Conservation (phyloP, 1,140 invertebrate genomes). For the Drosophila baimaii region DNA sequence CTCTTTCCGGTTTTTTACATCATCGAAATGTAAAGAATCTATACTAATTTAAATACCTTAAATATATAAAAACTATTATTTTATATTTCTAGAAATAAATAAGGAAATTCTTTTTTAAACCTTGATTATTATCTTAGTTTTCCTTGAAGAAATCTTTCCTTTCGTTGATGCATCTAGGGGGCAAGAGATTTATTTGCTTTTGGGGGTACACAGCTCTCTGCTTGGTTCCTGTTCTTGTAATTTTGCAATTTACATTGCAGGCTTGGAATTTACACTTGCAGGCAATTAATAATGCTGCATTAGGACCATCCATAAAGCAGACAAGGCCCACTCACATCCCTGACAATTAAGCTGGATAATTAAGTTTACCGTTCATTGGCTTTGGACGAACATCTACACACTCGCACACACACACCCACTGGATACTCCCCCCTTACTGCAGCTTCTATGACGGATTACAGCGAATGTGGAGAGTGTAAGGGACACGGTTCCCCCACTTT, state of each 20-base stretch:
- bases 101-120: not conserved
- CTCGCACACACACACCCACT: not conserved
- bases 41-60: not conserved
- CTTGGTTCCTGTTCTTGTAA: slow-evolving; percentile 58
- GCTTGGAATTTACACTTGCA: slow-evolving; percentile 82
- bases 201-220: not conserved
- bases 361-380: slow-evolving; percentile 84
- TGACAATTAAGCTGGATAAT: slow-evolving; percentile 81
- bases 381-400: slow-evolving; percentile 37
- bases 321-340: slow-evolving; percentile 51
- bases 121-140: not conserved
- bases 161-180: not conserved
- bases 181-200: not conserved
- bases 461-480: not conserved
- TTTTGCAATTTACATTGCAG: slow-evolving; percentile 80
- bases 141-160: not conserved
- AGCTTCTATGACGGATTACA: slow-evolving; percentile 46
- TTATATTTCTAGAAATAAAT: not conserved
- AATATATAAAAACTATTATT: too few relatives aligned
- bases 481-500: slow-evolving; percentile 3
- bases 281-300: slow-evolving; percentile 83
- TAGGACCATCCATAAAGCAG: slow-evolving; percentile 75
- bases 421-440: not conserved
- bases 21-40: not conserved
- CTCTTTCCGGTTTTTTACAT: not conserved